These are phyloP conservation scores for Sebastes itinus DNA, from an alignment of 2,797 vertebrate genomes.

Conservation along the genomic window DNA sequence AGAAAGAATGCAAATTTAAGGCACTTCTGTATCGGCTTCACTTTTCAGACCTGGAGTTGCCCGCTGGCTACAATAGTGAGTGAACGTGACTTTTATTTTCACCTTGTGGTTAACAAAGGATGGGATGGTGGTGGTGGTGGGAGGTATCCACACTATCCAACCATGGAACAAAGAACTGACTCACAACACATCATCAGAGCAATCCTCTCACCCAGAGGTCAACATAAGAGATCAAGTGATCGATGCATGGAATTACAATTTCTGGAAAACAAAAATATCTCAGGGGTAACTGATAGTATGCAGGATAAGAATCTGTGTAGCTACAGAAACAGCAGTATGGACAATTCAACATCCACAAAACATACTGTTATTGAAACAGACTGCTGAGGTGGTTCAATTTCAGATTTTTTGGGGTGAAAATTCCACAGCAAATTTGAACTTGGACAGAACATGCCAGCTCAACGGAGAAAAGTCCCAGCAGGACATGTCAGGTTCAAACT, in stretches of 20 bases:
- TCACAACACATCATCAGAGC: neutral
- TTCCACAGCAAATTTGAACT: neutral
- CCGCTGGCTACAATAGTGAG: neutral
- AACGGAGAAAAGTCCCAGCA: neutral
- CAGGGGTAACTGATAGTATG: neutral
- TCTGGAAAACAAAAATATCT: neutral
- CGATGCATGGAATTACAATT: neutral
- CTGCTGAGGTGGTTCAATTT: neutral
- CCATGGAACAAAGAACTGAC: neutral
- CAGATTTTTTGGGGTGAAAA: neutral
- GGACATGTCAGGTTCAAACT: neutral
- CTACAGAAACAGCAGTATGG: neutral
- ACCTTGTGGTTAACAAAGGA: slow-evolving; percentile 1
- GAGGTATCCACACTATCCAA: neutral
- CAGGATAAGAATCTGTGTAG: neutral
- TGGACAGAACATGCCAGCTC: neutral
- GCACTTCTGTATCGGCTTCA: no score
- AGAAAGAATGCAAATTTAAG: no score
- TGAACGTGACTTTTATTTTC: neutral
- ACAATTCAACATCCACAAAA: neutral
- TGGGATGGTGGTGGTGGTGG: neutral
- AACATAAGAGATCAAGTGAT: neutral
- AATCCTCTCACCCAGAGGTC: neutral
- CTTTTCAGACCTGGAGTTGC: neutral
- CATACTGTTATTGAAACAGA: neutral